A percentile compares a stretch with the other conserved stretches of the same genome.
phyloP scores from a whole-genome alignment of 2,113 vertebrate genomes.

The Tamias sibiricus region DNA sequence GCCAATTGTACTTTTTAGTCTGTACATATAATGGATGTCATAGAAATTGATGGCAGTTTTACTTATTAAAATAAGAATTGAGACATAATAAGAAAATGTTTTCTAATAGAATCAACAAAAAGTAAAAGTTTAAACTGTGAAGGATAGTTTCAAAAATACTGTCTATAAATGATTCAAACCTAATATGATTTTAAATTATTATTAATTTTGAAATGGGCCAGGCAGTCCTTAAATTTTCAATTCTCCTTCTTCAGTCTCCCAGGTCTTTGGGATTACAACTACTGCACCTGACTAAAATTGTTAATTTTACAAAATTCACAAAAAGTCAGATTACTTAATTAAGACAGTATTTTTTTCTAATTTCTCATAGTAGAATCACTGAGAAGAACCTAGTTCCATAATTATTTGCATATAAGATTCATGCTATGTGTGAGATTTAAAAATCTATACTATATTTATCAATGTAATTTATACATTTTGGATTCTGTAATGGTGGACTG shows the following conservation, averaged over 20 bases:
- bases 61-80: not conserved
- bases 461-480: slow-evolving; percentile 8
- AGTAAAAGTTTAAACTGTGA: not conserved
- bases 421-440: not conserved
- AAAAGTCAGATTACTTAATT: not conserved
- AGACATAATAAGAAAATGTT: not conserved
- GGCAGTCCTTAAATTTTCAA: not conserved
- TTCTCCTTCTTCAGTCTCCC: not conserved
- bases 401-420: not conserved
- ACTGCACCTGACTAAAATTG: not conserved
- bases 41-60: not conserved
- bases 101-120: slow-evolving; percentile 31
- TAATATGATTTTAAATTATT: not conserved
- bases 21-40: not conserved
- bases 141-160: not conserved
- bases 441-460: slow-evolving; percentile 12
- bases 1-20: not conserved
- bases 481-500: not conserved
- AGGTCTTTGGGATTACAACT: not conserved
- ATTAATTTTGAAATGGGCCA: not conserved
- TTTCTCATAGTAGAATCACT: not conserved
- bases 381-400: not conserved
- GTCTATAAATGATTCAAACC: not conserved
- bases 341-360: not conserved
- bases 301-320: slow-evolving; percentile 27